These are phyloP conservation scores for Coelopa frigida DNA, from an alignment of 1,140 invertebrate species.

Conservation along the genomic window DNA sequence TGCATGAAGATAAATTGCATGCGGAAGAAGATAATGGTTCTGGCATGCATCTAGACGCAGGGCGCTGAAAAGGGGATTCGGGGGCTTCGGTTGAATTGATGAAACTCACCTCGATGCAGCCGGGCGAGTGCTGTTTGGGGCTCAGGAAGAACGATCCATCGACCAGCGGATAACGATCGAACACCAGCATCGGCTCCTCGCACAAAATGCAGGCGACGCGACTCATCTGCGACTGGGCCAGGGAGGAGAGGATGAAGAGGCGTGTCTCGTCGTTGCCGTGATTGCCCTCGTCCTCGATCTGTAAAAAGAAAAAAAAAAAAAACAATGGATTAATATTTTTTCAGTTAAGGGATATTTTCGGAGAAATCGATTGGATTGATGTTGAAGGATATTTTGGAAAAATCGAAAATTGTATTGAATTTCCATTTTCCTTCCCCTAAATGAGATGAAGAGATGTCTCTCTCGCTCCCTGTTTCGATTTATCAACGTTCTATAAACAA, in stretches of 20 bases:
- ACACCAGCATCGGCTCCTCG: conserved; percentile 80
- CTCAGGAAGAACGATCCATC: conserved; percentile 97
- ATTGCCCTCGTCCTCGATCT: conserved; percentile 96
- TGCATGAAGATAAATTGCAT: too few relatives aligned
- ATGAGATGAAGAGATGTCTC: too few relatives aligned
- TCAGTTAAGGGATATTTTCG: not conserved
- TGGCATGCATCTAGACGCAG: too few relatives aligned
- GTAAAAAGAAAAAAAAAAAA: conserved; percentile 19
- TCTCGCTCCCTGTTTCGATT: too few relatives aligned
- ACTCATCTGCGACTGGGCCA: conserved; percentile 76
- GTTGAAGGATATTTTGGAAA: not conserved
- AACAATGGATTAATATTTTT: conserved; percentile 8
- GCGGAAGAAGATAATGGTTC: too few relatives aligned
- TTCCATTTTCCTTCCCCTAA: too few relatives aligned
- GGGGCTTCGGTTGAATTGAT: too few relatives aligned
- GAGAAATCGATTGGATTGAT: not conserved
- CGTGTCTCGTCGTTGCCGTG: conserved; percentile 95
- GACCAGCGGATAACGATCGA: conserved; percentile 92
- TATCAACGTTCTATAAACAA: too few relatives aligned
- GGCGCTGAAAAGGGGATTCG: too few relatives aligned
- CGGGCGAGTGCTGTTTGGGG: conserved; percentile 77
- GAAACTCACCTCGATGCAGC: conserved; percentile 73
- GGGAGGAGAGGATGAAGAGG: conserved; percentile 83
- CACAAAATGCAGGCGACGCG: conserved; percentile 84
- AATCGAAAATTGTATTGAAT: too few relatives aligned